Evolutionary conservation across 1,140 invertebrate genomes (phyloP).

Genomic region (Heterodera carotae): DNA sequence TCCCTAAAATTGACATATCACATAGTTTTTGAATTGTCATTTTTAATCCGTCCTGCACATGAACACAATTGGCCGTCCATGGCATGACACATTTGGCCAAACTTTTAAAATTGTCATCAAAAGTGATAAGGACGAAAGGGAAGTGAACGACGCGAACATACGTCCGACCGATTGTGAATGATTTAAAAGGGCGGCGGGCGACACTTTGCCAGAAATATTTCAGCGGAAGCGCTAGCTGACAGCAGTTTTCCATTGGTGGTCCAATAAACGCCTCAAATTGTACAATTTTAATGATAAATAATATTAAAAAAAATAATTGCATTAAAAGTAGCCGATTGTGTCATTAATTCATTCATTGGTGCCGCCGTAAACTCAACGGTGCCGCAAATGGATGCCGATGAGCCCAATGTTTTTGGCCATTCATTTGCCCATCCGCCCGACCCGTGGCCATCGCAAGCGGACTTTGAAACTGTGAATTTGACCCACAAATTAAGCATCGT

Average conservation of each 20-base stretch:
- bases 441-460: background rate
- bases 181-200: background rate
- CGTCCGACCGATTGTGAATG: background rate
- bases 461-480: background rate
- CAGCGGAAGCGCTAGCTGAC: background rate
- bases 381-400: background rate
- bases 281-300: background rate
- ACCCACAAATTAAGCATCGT: background rate
- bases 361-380: no score
- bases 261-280: background rate
- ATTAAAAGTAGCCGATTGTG: background rate
- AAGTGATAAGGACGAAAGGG: background rate
- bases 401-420: background rate
- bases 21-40: background rate
- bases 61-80: background rate
- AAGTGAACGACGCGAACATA: background rate
- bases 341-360: background rate
- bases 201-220: background rate
- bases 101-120: background rate
- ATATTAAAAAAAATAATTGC: background rate
- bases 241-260: background rate
- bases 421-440: background rate
- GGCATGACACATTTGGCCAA: conserved; percentile 4
- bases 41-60: background rate
- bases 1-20: background rate